Base-by-base conservation (phyloP, 1,140 invertebrate species). In the Alviniconcha marisindica region DNA sequence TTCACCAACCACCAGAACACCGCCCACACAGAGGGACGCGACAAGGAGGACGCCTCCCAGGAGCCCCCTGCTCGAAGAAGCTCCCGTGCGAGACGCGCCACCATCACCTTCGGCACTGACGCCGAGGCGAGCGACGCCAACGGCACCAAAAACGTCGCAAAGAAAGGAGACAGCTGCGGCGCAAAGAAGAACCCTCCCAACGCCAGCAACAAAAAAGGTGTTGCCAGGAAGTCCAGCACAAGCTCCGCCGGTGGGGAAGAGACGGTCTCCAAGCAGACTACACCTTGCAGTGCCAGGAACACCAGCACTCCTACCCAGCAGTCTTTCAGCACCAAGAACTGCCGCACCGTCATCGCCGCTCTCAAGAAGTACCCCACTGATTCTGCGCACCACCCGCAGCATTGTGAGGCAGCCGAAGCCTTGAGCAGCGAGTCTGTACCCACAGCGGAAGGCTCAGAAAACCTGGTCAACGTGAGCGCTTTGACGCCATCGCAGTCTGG, bases 1-100 rank as follows among this genome's bases (percentile, higher is more conserved):
- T 92, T 92, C 76, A 87, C 86, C 24, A 83, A 87, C 74, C 91
- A 92, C 78, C 89, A 89, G 73, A 85, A 86, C 56, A 87, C 87
- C 48, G 89, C 88, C 42, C 91, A 92, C 86, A 85, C 86, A 54
- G 85, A 85, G 31, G 73, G 38, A 2, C 85, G 89, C 40, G 88
- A 89, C 40, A 88, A 85, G 74, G 12, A 24, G 63, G 38, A 28
- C 2, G 24, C 36, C 28, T 36, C 36, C 54, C 60, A 74, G 33
- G 56, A 31, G 51, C 33, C 38, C 14, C 69, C 77, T 24, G 7
- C n/a, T 2, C 31, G 48, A 1, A 28, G 24, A 21, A 42, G 28
- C 60, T 31, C 36, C 7, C 51, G 44, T 2, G 33, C 10, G 38
- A 10, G 10, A 18, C 36, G 44, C 42, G 18, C 21, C 28, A 33